Evolutionary conservation across 2,888 invertebrate species (phyloP).

Genomic region (Nasonovia ribisnigri): DNA sequence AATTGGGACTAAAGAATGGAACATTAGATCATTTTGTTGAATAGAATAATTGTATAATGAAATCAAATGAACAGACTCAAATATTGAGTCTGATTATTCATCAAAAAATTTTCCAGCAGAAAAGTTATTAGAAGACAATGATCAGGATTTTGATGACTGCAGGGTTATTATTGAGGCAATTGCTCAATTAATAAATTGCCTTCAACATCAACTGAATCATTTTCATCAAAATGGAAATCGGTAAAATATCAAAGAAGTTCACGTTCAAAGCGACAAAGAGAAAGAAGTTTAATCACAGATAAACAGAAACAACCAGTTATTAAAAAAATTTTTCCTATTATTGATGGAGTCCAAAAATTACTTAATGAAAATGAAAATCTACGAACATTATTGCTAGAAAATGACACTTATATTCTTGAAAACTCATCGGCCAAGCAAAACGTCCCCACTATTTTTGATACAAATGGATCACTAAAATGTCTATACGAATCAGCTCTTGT

Average conservation of each 20-base stretch:
- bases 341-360: no score
- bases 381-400: no score
- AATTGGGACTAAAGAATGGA: slow-evolving; percentile 10
- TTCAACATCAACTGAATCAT: slow-evolving; percentile 10
- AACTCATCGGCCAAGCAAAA: neutral
- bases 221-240: slow-evolving; percentile 19
- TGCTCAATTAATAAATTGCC: neutral
- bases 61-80: neutral
- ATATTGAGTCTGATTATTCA: no score
- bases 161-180: slow-evolving; percentile 3
- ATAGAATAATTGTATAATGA: neutral
- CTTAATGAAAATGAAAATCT: no score
- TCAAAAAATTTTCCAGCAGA: neutral
- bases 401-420: no score
- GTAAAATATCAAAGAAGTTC: slow-evolving; percentile 29
- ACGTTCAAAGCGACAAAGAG: slow-evolving; percentile 20
- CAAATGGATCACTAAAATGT: slow-evolving; percentile 10
- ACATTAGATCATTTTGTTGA: slow-evolving; percentile 15
- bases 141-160: no score
- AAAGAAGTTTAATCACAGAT: no score
- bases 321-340: no score
- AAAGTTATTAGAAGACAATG: neutral
- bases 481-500: neutral
- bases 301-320: no score
- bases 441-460: slow-evolving; percentile 2